Conservation (phyloP, 2,113 vertebrate genomes). For the Emydocephalus ijimae region DNA sequence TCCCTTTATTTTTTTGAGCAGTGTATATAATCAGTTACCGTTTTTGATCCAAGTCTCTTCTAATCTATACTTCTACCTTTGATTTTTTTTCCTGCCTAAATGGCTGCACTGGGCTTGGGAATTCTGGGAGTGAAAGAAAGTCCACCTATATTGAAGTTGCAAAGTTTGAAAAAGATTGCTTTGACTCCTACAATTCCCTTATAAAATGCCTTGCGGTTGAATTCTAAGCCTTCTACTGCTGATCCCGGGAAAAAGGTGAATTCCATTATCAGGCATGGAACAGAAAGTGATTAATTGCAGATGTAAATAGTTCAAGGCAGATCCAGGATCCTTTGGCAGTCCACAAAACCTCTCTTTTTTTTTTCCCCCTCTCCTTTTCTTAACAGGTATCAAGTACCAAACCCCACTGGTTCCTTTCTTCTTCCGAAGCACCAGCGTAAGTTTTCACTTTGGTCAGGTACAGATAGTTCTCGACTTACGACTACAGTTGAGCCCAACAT, state of each 20-base stretch:
- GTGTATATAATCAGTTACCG: too few species aligned
- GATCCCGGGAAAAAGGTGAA: background rate
- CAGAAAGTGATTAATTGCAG: background rate
- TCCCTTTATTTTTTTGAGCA: too few species aligned
- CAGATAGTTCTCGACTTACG: background rate
- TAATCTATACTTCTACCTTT: too few species aligned
- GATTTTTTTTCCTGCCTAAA: too few species aligned
- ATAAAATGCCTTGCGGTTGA: background rate
- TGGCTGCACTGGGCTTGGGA: too few species aligned
- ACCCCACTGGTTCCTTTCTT: constrained; percentile 6
- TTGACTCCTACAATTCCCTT: background rate
- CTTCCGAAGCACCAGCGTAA: constrained; percentile 20
- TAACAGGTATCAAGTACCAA: background rate
- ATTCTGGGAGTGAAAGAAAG: too few species aligned
- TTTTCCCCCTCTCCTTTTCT: background rate
- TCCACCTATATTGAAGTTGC: too few species aligned
- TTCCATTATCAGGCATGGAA: background rate
- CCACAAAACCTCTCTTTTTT: background rate
- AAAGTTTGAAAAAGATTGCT: too few species aligned
- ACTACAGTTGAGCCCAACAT: background rate
- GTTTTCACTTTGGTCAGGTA: background rate
- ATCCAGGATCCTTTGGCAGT: background rate
- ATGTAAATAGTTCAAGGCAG: background rate
- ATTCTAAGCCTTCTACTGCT: background rate
- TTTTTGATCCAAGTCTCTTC: too few species aligned